A percentile compares a stretch with the other conserved stretches of the same genome.
Evolutionary conservation across 1,140 invertebrate genomes (phyloP).

Genomic region (Phymastichus coffea): DNA sequence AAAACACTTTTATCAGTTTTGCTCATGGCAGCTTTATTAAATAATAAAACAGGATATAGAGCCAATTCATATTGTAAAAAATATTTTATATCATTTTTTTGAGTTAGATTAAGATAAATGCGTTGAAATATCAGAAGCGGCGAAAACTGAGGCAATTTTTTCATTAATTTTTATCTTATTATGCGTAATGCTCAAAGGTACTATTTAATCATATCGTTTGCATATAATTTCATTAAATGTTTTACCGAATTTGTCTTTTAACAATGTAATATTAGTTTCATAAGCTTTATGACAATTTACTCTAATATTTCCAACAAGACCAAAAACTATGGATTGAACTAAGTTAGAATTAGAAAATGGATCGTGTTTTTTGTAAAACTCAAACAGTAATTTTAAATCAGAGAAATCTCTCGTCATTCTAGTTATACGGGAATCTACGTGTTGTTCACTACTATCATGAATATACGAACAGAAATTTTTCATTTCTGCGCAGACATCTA

Average conservation of each 20-base stretch:
- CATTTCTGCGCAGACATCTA: conserved; percentile 14
- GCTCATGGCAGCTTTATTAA: too few relatives aligned
- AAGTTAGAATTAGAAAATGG: neutral
- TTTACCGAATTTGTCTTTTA: neutral
- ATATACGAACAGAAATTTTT: conserved; percentile 29
- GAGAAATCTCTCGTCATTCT: conserved; percentile 1
- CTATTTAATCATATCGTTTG: neutral
- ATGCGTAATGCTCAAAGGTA: too few relatives aligned
- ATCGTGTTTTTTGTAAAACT: neutral
- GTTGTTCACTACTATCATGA: conserved; percentile 24
- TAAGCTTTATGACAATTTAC: conserved; percentile 4
- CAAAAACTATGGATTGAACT: neutral
- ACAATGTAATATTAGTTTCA: neutral
- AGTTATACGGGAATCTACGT: conserved; percentile 12
- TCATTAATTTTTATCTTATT: too few relatives aligned
- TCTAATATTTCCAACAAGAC: neutral
- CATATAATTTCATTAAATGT: neutral
- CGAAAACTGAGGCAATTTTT: too few relatives aligned
- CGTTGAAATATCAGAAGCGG: too few relatives aligned
- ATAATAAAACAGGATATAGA: too few relatives aligned
- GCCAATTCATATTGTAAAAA: too few relatives aligned
- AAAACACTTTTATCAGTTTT: too few relatives aligned
- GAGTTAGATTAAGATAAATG: too few relatives aligned
- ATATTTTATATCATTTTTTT: too few relatives aligned
- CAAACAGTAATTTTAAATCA: neutral